Conservation (phyloP, 2,888 invertebrate genomes). For the Drosophila meridiana region DNA sequence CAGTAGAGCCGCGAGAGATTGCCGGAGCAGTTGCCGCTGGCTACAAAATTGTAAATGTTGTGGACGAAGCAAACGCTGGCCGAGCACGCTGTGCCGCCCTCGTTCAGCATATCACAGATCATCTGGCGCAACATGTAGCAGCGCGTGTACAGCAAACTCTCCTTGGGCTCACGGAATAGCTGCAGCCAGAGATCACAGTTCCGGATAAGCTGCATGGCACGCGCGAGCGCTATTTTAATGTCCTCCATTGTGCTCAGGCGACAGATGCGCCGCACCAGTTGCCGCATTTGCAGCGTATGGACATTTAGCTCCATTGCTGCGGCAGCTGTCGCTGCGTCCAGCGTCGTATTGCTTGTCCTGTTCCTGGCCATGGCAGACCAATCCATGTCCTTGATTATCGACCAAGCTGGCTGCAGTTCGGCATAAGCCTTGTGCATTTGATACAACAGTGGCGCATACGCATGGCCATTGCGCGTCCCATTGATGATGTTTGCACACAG, state of each 20-base stretch:
- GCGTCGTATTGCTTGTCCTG: slow-evolving; percentile 14
- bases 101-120: slow-evolving; percentile 60
- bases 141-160: slow-evolving; percentile 54
- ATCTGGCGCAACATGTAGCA: slow-evolving; percentile 62
- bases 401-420: slow-evolving; percentile 58
- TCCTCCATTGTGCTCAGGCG: slow-evolving; percentile 34
- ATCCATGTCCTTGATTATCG: slow-evolving; percentile 51
- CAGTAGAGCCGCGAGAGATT: slow-evolving; percentile 47
- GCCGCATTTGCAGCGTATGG: slow-evolving; percentile 52
- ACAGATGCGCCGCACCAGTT: slow-evolving; percentile 61
- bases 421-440: slow-evolving; percentile 54
- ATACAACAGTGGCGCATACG: slow-evolving; percentile 47
- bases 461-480: slow-evolving; percentile 53
- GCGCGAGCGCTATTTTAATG: slow-evolving; percentile 50
- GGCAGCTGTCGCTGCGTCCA: slow-evolving; percentile 15
- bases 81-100: slow-evolving; percentile 11
- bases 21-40: slow-evolving; percentile 1
- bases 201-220: slow-evolving; percentile 45
- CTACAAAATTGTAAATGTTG: slow-evolving; percentile 46
- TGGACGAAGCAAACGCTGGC: slow-evolving; percentile 54
- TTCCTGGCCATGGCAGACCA: slow-evolving; percentile 42
- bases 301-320: slow-evolving; percentile 24
- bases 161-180: slow-evolving; percentile 53
- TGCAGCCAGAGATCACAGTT: slow-evolving; percentile 53
- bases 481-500: slow-evolving; percentile 47